Evolutionary conservation across 2,113 vertebrate genomes (phyloP), one percentile per base, ranked within the genome.

Genomic region (Tichodroma muraria): DNA sequence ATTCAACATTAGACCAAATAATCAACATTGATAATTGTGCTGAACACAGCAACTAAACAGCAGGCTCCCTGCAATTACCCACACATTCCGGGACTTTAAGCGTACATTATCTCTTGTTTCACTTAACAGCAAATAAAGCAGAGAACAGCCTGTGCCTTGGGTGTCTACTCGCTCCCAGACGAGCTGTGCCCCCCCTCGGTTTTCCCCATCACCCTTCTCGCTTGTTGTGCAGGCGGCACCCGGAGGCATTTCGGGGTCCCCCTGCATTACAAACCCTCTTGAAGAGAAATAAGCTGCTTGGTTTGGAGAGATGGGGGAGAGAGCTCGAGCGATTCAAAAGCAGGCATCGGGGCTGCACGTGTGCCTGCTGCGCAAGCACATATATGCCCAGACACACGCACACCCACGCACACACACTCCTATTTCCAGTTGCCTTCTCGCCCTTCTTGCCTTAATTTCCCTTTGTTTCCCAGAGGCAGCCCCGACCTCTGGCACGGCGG

Each of bases 401-500:
- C 84, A 40, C 86, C 72, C 84, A 69, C 68, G 54, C 87, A 65
- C 72, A 82, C 80, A 33, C 66, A 17, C 61, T 88, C 49, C 87
- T 47, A 11, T 38, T 91, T 50, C 64, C 64, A 84, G 86, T 71
- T 8, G 80, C 81, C 44, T 91, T 68, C 81, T 96, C 85, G 20
- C 71, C 72, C 57, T 85, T 44, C 85, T 90, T 90, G 87, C 90
- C 92, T 85, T 73, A 83, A 95, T 94, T 95, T 92, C 42, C 57
- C 93, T 97, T 97, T 97, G 97, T 97, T 93, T 97, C 94, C 76
- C 76, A 66, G 75, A 91, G 94, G 90, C 93, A 93, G 82, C 84
- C 70, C 65, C 85, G 60, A 90, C 66, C 85, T 80, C 94, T 91
- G 83, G 72, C 83, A 90, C 79, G 23, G 45, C 63, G 21, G 72